phyloP scores from a whole-genome alignment of 2,888 invertebrate species.

The Troilus luridus region DNA sequence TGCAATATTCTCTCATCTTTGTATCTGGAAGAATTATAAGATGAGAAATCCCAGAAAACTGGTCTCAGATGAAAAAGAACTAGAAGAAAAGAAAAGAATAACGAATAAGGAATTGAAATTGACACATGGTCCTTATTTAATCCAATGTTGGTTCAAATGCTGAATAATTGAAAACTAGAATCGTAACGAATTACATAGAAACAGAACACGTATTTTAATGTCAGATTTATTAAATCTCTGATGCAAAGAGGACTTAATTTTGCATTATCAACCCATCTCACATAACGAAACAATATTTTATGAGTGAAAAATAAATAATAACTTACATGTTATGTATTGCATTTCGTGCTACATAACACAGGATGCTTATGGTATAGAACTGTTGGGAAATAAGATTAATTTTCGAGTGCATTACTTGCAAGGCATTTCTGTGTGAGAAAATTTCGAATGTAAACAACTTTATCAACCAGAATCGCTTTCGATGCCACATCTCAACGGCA shows the following conservation, averaged over 20 bases:
- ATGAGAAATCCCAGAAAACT: too few species aligned
- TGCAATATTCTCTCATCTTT: too few species aligned
- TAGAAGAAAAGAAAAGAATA: too few species aligned
- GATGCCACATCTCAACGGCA: neutral
- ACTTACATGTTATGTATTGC: neutral
- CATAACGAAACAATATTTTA: neutral
- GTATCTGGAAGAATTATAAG: too few species aligned
- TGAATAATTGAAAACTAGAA: too few species aligned
- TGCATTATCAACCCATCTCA: neutral
- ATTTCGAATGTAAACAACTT: neutral
- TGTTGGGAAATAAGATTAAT: conserved; percentile 2
- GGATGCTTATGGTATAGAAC: neutral
- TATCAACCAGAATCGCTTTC: neutral
- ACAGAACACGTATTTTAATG: too few species aligned
- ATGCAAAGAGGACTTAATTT: neutral
- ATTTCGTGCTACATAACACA: neutral
- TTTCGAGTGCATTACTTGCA: neutral
- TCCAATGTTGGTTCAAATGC: too few species aligned
- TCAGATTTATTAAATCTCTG: neutral
- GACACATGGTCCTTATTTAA: too few species aligned
- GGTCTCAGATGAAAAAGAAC: too few species aligned
- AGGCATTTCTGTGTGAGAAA: neutral
- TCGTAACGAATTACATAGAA: too few species aligned
- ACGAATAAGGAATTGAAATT: too few species aligned
- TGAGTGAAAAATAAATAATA: conserved; percentile 2